phyloP scores from a whole-genome alignment of 92 coral and sea anemone genomes.

The Porites rus region DNA sequence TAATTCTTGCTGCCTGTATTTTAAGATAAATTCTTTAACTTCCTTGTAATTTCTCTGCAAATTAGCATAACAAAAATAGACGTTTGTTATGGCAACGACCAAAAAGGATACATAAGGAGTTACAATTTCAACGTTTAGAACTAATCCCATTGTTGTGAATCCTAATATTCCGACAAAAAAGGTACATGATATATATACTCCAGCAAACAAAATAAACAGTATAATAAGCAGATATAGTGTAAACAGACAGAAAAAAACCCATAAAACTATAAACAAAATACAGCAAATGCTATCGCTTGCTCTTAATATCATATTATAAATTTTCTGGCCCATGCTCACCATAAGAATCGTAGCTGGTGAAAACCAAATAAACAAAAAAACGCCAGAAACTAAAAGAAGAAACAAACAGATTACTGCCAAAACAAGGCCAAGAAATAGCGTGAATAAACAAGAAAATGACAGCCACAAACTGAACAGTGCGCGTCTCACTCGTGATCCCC shows the following conservation, averaged over 20 bases:
- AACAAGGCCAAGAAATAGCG: neutral
- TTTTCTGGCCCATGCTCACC: no score
- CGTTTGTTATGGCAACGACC: neutral
- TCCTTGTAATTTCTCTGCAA: neutral
- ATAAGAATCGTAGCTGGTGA: no score
- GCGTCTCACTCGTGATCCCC: neutral
- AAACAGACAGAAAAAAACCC: no score
- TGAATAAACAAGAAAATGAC: neutral
- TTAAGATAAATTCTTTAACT: neutral
- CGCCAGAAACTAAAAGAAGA: neutral
- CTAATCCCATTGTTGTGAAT: conserved; percentile 8
- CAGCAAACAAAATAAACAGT: no score
- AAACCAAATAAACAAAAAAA: neutral
- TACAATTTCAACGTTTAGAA: neutral
- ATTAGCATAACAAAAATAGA: conserved; percentile 3
- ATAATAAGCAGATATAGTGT: no score
- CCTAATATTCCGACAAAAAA: neutral
- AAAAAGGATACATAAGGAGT: conserved; percentile 4
- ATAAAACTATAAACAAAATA: no score
- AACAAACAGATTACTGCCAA: neutral
- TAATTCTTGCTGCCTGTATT: neutral
- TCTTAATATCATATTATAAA: no score
- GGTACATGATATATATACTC: neutral
- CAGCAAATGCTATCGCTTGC: no score
- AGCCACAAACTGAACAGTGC: neutral